phyloP scores from a whole-genome alignment of 2,888 invertebrate genomes.

The Scaeva pyrastri region DNA sequence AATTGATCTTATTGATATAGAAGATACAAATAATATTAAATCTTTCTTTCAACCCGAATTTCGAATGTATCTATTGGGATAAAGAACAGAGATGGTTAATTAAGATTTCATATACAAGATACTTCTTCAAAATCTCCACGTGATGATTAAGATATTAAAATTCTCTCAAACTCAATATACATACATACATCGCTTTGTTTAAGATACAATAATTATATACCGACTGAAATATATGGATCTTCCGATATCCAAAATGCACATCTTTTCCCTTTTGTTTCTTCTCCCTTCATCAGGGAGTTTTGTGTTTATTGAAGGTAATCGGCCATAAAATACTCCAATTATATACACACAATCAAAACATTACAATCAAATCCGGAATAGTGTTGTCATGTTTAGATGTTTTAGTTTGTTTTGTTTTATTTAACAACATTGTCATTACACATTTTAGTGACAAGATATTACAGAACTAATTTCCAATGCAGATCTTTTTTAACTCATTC shows the following conservation, averaged over 20 bases:
- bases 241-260: not conserved
- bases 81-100: slow-evolving; percentile 17
- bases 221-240: slow-evolving; percentile 51
- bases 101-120: slow-evolving; percentile 42
- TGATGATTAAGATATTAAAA: slow-evolving; percentile 67
- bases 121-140: not conserved
- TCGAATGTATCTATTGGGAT: slow-evolving; percentile 46
- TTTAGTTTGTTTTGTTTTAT: slow-evolving; percentile 23
- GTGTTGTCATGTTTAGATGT: slow-evolving; percentile 54
- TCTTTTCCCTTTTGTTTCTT: not conserved
- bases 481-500: slow-evolving; percentile 22
- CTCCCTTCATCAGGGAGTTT: slow-evolving; percentile 1
- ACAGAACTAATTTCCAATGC: slow-evolving; percentile 42
- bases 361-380: slow-evolving; percentile 21
- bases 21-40: slow-evolving; percentile 37
- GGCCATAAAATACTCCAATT: slow-evolving; percentile 55
- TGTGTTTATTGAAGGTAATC: slow-evolving; percentile 45
- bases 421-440: slow-evolving; percentile 60
- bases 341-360: slow-evolving; percentile 25
- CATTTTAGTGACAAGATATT: slow-evolving; percentile 56
- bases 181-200: slow-evolving; percentile 14
- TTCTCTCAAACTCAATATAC: slow-evolving; percentile 52
- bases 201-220: slow-evolving; percentile 37
- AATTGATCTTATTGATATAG: slow-evolving; percentile 43
- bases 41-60: slow-evolving; percentile 6